Conservation (phyloP, 2,113 vertebrate species). For the Mormoops blainvillei region DNA sequence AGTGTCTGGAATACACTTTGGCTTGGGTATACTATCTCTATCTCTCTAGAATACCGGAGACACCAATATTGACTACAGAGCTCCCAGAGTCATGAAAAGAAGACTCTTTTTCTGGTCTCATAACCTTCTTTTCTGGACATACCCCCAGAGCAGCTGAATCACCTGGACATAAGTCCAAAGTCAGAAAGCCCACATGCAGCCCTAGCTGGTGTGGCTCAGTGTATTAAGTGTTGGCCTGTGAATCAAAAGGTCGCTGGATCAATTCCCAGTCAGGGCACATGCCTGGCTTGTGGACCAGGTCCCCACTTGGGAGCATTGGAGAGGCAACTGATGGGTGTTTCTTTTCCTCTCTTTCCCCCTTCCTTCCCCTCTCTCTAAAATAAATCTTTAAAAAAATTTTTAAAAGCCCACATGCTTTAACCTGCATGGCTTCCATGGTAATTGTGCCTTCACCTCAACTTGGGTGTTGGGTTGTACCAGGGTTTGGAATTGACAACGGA, state of each 20-base stretch:
- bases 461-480: not conserved
- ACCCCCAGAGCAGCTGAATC: not conserved
- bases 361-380: too few relatives aligned
- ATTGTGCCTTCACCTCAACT: not conserved
- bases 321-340: too few relatives aligned
- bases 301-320: too few relatives aligned
- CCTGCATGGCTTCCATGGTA: fast-evolving
- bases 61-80: too few relatives aligned
- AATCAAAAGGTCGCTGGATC: too few relatives aligned
- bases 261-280: too few relatives aligned
- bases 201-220: too few relatives aligned
- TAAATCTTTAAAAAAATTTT: too few relatives aligned
- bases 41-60: not conserved
- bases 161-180: not conserved
- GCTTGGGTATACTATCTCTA: fast-evolving
- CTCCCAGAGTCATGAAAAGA: not conserved
- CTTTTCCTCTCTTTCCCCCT: too few relatives aligned
- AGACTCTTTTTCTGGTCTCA: not conserved
- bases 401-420: not conserved
- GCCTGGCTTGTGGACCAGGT: too few relatives aligned
- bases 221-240: too few relatives aligned
- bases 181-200: too few relatives aligned
- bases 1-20: not conserved
- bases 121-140: not conserved
- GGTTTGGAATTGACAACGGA: not conserved